These are phyloP conservation scores for Notarius quadriscutis DNA, from an alignment of 2,113 vertebrate genomes.

Conservation along the genomic window DNA sequence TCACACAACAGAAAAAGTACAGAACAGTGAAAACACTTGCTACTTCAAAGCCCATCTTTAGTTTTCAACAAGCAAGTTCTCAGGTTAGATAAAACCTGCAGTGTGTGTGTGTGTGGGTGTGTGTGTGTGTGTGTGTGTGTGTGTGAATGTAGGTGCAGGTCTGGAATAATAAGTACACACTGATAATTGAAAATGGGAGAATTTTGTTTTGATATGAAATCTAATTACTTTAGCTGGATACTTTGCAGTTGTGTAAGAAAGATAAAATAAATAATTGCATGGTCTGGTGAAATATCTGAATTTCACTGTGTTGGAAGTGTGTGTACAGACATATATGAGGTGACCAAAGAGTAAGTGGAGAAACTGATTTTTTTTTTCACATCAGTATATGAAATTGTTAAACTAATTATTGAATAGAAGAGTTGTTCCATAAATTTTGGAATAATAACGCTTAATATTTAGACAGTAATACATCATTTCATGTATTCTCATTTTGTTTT, in stretches of 20 bases:
- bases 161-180: neutral
- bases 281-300: neutral
- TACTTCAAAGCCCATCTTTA: neutral
- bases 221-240: neutral
- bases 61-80: neutral
- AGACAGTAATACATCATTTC: neutral
- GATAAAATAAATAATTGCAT: neutral
- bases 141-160: neutral
- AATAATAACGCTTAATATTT: neutral
- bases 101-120: neutral
- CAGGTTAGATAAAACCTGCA: neutral
- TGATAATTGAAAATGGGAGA: neutral
- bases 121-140: neutral
- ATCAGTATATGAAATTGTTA: neutral
- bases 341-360: neutral
- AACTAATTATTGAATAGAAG: neutral
- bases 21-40: neutral
- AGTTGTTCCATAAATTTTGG: neutral
- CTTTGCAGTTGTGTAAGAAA: neutral
- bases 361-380: neutral
- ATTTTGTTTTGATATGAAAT: neutral
- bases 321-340: neutral
- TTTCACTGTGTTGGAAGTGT: neutral
- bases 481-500: neutral
- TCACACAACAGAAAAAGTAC: neutral